Evolutionary conservation across 2,888 invertebrate genomes (phyloP), one percentile per base, ranked within the genome.

Genomic region (Acronicta leporina): DNA sequence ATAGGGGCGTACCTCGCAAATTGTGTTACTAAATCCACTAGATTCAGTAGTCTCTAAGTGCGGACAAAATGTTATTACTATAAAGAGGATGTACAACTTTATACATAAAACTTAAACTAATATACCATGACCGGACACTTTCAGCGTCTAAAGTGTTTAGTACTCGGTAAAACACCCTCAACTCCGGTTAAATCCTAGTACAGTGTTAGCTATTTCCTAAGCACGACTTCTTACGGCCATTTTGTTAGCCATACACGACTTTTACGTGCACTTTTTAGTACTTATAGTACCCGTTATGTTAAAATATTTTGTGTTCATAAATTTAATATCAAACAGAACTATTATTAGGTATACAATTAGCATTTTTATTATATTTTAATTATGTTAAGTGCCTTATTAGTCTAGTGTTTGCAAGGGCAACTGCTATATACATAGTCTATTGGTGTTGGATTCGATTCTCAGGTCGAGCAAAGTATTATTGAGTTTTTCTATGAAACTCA

Each of bases 71-170:
- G 65, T 57, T 59, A 71, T 68, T 75, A 77, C 63, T 74, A 62
- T 40, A 55, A 48, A 51, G 43, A 47, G 62, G 44, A 57, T 48
- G 61, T 68, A 47, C 49, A 75, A 75, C 77, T 75, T 75, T 68
- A 58, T 60, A 55, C 71, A 77, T 77, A 73, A 75, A 75, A 77
- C 72, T 74, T 71, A 63, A 52, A 50, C 72, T 68, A 60, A 59
- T 59, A 65, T 52, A 43, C 52, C 67, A 73, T 53, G 72, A 54
- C 63, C 15, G 56, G 67, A 64, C 71, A 68, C 62, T 68, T 75
- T 71, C 62, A 68, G 48, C 62, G 59, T 55, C 68, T 65, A 74
- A 77, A 75, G 42, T 68, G 72, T 74, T 75, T 68, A 74, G 68
- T 57, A 49, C 68, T 77, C 61, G 48, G 57, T 69, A 38, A 63